Conservation (phyloP, 2,113 vertebrate species). For the Corythornis cristatus region DNA sequence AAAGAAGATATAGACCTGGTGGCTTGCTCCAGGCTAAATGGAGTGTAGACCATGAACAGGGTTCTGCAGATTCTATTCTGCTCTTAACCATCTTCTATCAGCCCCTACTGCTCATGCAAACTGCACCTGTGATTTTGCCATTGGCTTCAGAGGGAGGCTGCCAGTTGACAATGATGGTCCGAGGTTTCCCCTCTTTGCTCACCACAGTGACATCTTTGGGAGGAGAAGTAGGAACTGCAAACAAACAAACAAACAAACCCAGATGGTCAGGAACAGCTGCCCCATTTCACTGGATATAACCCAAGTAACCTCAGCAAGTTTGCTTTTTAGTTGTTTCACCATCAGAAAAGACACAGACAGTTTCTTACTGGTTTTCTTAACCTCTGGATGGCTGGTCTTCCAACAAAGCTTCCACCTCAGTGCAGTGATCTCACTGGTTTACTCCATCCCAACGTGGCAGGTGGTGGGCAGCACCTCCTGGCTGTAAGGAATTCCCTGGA, state of each 20-base stretch:
- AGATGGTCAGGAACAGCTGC: not conserved
- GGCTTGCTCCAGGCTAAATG: not conserved
- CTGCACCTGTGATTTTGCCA: slow-evolving; percentile 93
- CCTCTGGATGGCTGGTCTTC: not conserved
- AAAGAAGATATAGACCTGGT: not conserved
- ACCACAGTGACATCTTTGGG: slow-evolving; percentile 98
- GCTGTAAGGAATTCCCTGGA: not conserved
- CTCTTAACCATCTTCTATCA: not conserved
- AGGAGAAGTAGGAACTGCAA: slow-evolving; percentile 90
- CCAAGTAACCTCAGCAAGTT: not conserved
- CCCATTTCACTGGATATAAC: not conserved
- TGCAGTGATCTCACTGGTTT: fast-evolving
- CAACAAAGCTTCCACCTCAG: too few species aligned
- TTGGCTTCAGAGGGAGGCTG: slow-evolving; percentile 98
- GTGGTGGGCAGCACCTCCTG: not conserved
- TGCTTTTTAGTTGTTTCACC: not conserved
- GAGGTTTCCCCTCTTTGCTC: slow-evolving; percentile 97
- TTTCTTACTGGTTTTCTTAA: too few species aligned
- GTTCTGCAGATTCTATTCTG: not conserved
- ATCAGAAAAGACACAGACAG: not conserved
- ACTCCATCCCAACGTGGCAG: not conserved
- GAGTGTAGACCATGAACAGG: fast-evolving
- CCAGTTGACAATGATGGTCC: slow-evolving; percentile 98
- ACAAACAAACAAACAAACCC: not conserved
- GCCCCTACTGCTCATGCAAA: not conserved